Evolutionary conservation across 2,113 vertebrate genomes (phyloP).

Genomic region (Prolemur simus): DNA sequence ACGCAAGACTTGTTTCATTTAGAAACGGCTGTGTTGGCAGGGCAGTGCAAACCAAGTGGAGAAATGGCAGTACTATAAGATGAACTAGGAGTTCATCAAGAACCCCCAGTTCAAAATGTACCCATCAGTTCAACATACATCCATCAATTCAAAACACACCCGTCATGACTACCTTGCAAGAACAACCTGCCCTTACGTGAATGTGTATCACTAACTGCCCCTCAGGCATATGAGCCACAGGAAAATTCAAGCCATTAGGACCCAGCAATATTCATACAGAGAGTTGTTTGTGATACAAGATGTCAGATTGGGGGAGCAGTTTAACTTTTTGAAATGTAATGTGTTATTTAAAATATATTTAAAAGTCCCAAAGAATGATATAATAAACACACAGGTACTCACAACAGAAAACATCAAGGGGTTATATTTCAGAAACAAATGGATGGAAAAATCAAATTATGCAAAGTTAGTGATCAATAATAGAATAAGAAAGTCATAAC

Average conservation of each 20-base stretch:
- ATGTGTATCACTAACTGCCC: not conserved
- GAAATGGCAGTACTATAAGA: not conserved
- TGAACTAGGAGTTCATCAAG: not conserved
- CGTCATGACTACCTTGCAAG: not conserved
- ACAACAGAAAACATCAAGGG: not conserved
- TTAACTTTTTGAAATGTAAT: not conserved
- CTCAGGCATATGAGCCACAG: not conserved
- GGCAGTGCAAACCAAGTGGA: not conserved
- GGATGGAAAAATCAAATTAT: slow-evolving; percentile 39
- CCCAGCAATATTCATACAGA: not conserved
- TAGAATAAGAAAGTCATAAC: not conserved
- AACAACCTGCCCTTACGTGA: not conserved
- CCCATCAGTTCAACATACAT: not conserved
- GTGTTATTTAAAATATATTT: not conserved
- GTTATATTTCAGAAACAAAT: slow-evolving; percentile 3
- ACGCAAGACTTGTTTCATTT: not conserved
- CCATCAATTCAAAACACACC: not conserved
- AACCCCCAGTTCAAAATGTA: not conserved
- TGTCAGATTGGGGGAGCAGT: not conserved
- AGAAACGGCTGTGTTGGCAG: not conserved
- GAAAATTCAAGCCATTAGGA: not conserved
- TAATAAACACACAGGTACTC: not conserved
- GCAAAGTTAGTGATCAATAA: not conserved
- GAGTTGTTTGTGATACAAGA: not conserved
- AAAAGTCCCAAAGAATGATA: not conserved